Base-by-base conservation (phyloP, 2,113 vertebrate genomes). In the Xiphophorus maculatus region DNA sequence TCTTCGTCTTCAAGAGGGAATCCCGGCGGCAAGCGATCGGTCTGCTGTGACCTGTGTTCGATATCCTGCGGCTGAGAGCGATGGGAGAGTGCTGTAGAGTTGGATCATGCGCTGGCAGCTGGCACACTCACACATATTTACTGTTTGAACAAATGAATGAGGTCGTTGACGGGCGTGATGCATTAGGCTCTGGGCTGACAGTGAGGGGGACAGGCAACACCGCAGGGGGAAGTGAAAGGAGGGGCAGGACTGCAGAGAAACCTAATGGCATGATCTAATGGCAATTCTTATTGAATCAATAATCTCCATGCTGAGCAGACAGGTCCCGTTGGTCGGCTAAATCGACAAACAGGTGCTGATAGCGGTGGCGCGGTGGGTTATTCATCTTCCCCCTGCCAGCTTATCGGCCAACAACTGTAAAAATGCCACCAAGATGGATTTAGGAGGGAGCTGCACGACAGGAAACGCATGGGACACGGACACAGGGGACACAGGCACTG, bases 241-340 rank as follows among this genome's bases (percentile, higher is more conserved):
- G 77, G 81, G 79, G 79, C 79, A 76, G 78, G 61, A 58, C 25
- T 73, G 84, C 84, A 63, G 79, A 87, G 90, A 93, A 95, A 96
- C 96, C 95, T 93, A 94, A 97, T 95, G 95, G 96, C 94, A 90
- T 94, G 94, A 95, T 96, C 95, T 97, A 98, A 97, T 97, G 95
- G 96, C 96, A 96, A 97, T 97, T 97, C 96, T 98, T 97, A 96
- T 96, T 96, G 96, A 96, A 97, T 97, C 96, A 97, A 98, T 97
- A 97, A 97, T 97, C 97, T 97, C 96, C 95, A 96, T 97, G 96
- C 96, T 96, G 95, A 96, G 96, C 95, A 96, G 95, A 96, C 96
- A 96, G 95, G 92, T 94, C 94, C 94, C 94, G 95, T 95, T 94
- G 89, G 94, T 87, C 74, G 94, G 91, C 94, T 95, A 97, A 90